Percentiles rank a stretch among this genome's conserved stretches.
phyloP scores from a whole-genome alignment of 1,140 invertebrate genomes.

The Drosophila tristis region DNA sequence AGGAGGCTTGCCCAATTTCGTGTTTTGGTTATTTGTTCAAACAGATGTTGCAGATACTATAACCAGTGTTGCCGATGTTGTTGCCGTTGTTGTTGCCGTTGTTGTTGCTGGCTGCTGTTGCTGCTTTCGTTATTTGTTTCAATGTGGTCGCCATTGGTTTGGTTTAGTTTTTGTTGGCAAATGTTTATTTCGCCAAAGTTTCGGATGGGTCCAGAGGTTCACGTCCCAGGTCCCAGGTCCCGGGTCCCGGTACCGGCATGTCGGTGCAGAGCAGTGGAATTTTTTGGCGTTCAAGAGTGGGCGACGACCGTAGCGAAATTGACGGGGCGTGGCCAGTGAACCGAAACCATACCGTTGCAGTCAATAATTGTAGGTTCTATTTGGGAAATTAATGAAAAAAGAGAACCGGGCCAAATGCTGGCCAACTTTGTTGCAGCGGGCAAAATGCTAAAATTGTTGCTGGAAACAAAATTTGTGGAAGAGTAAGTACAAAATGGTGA shows the following conservation, averaged over 20 bases:
- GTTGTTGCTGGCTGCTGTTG: conserved; percentile 12
- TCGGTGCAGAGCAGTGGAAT: too few relatives aligned
- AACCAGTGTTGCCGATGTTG: conserved; percentile 22
- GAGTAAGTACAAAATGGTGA: conserved; percentile 1
- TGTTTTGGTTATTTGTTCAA: conserved; percentile 74
- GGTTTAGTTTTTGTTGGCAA: conserved; percentile 48
- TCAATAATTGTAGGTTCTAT: conserved; percentile 27
- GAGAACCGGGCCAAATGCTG: neutral
- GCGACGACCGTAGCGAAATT: conserved; percentile 10
- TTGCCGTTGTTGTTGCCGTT: too few relatives aligned
- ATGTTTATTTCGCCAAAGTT: conserved; percentile 17
- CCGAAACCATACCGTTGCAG: neutral
- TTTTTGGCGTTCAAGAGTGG: neutral
- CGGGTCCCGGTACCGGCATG: too few relatives aligned
- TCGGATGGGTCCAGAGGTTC: conserved; percentile 1
- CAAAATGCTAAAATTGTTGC: neutral
- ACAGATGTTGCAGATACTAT: conserved; percentile 66
- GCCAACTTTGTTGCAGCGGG: conserved; percentile 9
- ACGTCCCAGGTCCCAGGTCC: neutral
- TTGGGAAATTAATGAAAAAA: neutral
- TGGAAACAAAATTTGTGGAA: neutral
- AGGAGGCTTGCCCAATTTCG: conserved; percentile 24
- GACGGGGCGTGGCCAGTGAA: conserved; percentile 15
- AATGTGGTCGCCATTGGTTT: conserved; percentile 54
- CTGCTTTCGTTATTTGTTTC: conserved; percentile 51